These are phyloP conservation scores for Rosalia funebris DNA, from an alignment of 2,888 invertebrate species.

Conservation along the genomic window DNA sequence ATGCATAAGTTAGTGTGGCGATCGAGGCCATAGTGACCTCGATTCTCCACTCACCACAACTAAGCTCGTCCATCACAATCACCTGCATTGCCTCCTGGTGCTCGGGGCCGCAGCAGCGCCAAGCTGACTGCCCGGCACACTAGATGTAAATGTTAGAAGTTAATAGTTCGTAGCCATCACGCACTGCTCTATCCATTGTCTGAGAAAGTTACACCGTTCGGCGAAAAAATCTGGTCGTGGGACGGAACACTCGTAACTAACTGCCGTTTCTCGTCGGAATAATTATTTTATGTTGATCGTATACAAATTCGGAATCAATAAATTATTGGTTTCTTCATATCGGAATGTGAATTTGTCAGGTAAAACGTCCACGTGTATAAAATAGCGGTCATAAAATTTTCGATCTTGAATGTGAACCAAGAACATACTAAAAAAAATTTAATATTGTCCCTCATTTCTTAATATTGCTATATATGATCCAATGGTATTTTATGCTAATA, in stretches of 20 bases:
- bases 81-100: conserved; percentile 37
- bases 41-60: conserved; percentile 48
- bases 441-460: too few species aligned
- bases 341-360: neutral
- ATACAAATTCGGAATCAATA: neutral
- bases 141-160: conserved; percentile 15
- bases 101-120: conserved; percentile 17
- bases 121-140: conserved; percentile 20
- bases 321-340: neutral
- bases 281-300: neutral
- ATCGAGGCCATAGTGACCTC: conserved; percentile 32
- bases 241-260: neutral
- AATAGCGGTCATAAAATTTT: too few species aligned
- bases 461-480: too few species aligned
- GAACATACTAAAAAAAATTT: too few species aligned
- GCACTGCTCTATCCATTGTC: conserved; percentile 14
- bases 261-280: neutral
- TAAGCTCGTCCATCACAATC: conserved; percentile 47
- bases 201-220: conserved; percentile 15
- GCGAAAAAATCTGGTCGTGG: conserved; percentile 2
- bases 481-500: too few species aligned
- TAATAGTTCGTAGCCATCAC: conserved; percentile 22
- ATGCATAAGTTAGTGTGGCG: conserved; percentile 8
- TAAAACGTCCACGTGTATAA: too few species aligned
- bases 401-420: too few species aligned